Evolutionary conservation across 30 jellyfish, hydroid and myxozoan species (phyloP), one percentile per base, ranked within the genome.

Genomic region (Pseudorhiza aurosa): DNA sequence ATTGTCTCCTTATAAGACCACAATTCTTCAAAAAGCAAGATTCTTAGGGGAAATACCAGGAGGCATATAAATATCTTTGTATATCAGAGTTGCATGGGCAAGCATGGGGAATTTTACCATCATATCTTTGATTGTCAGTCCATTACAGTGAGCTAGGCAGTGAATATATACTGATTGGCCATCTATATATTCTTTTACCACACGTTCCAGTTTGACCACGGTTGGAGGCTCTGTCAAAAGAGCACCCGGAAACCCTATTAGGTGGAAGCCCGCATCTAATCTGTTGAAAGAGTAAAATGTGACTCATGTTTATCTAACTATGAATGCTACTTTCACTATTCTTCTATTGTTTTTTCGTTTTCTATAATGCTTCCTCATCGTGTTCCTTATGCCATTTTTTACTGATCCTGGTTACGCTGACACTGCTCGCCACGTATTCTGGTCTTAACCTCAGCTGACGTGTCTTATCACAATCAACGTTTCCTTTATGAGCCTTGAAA

Each of bases 141-240:
- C 77, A 62, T 62, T 62, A 21, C 77, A 62, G 77, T 62, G 77
- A 24, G 77, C 77, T 18, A 29, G 60, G 63, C 77, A 62, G 33
- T 62, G 77, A 18, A 62, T 29, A 21, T 18, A 29, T 5, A 62
- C 64, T 24, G 59, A 62, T 62, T 62, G 77, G 65, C 77, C 77
- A 62, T 29, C 21, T 62, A 63, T 18, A 62, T 62, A 62, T 21
- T n/a, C n/a, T n/a, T n/a, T n/a, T n/a, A n/a, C n/a, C n/a, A n/a
- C n/a, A n/a, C n/a, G n/a, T n/a, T n/a, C 64, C 59, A 62, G 77
- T 18, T 29, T 18, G 60, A 18, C 64, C 77, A 62, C 28, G 7
- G 77, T 63, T 24, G 59, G 8, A n/a, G 8, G 77, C 77, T 62
- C 77, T 63, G 28, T 62, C 77, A 62, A 62, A 62, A 8, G 60